Evolutionary conservation across 2,113 vertebrate species (phyloP), one percentile per base, ranked within the genome.

Genomic region (Onychorhynchus coronatus): DNA sequence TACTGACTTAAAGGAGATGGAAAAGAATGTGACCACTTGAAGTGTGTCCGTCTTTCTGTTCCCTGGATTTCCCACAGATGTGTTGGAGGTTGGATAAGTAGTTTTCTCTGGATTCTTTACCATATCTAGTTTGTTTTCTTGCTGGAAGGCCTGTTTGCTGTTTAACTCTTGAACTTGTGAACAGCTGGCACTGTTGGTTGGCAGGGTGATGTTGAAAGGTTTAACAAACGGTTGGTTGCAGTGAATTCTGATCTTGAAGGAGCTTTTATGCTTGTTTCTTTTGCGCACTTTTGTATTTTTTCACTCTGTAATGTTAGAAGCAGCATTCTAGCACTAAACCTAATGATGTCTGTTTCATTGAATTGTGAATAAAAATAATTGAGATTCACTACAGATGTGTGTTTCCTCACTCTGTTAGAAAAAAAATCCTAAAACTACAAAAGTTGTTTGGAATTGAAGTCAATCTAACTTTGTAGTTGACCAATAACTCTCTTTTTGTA

Each of bases 401-500:
- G 44, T 65, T 93, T 91, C 49, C 70, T 83, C 39, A 59, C 35
- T 73, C 37, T 13, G 46, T 73, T 67, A 53, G 61, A 93, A 72
- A 25, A 47, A 18, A 28, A 25, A 50, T 11, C 14, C 24, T 70
- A 63, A 44, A 89, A 47, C 65, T 85, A 61, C 71, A 47, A 2
- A 65, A 89, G 20, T 70, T 72, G 6, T 80, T 93, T 39, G 75
- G 33, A 61, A n/a, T 33, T 71, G 49, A 55, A 92, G 65, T 96
- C 21, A 75, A n/a, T 81, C 22, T 68, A 35, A 88, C 85, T 96
- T 94, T 93, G 76, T 89, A 82, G 52, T 83, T 97, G 93, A 73
- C 63, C 59, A 87, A 11, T 93, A 91, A 93, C 70, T 47, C 23
- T 85, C 22, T 95, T 92, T 71, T 74, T 86, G 46, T 66, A 20